A percentile compares a stretch with the other conserved stretches of the same genome.
phyloP scores from a whole-genome alignment of 2,797 vertebrate species.

The Jordanella pulchra region DNA sequence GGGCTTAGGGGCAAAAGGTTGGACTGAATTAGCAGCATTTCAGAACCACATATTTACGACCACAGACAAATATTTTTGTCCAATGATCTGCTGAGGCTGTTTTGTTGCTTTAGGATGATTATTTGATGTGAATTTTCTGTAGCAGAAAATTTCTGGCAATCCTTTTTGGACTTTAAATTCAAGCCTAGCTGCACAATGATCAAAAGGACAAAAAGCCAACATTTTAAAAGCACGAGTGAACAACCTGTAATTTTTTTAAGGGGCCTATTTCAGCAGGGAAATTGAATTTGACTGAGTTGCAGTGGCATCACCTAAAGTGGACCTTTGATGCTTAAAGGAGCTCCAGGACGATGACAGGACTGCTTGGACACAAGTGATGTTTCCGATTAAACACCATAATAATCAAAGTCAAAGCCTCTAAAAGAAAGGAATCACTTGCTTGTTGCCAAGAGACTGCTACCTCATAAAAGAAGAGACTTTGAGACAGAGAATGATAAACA shows the following conservation, averaged over 20 bases:
- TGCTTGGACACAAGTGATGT: conserved; percentile 47
- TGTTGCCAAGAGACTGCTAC: conserved; percentile 54
- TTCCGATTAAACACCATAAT: conserved; percentile 64
- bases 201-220: not conserved
- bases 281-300: not conserved
- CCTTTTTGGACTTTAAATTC: not conserved
- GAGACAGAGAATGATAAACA: conserved; percentile 40
- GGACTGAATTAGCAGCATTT: too few species aligned
- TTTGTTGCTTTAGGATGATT: not conserved
- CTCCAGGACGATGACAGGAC: conserved; percentile 5
- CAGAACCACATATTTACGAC: too few species aligned
- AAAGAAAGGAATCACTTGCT: conserved; percentile 60
- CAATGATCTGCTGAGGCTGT: too few species aligned
- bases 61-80: too few species aligned
- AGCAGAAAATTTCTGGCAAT: not conserved
- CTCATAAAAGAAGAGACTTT: conserved; percentile 36
- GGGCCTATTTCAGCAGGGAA: not conserved
- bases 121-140: not conserved
- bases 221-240: not conserved
- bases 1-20: too few species aligned
- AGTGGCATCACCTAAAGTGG: not conserved
- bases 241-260: not conserved
- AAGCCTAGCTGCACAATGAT: not conserved
- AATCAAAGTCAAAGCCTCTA: conserved; percentile 65
- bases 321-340: not conserved